Percentiles rank a stretch among this genome's conserved stretches.
Conservation (phyloP, 1,140 invertebrate genomes). For the Lordiphosa mommai region DNA sequence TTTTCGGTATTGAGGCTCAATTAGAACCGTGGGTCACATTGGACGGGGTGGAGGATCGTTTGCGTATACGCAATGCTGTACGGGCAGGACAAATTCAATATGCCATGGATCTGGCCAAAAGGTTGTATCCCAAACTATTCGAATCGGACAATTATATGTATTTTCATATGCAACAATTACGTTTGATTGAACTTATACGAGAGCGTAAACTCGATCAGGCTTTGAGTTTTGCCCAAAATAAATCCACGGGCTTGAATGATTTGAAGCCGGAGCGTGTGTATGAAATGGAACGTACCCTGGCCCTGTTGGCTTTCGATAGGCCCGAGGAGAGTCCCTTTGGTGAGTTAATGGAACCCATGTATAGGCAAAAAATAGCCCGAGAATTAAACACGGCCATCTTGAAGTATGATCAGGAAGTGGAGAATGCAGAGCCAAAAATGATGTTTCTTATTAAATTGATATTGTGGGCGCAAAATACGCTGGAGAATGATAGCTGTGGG, state of each 20-base stretch:
- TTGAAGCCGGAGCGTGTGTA: neutral
- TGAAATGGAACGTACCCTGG: slow-evolving; percentile 92
- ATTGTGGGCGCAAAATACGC: slow-evolving; percentile 45
- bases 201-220: slow-evolving; percentile 23
- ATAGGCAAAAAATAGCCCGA: slow-evolving; percentile 78
- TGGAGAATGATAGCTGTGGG: slow-evolving; percentile 31
- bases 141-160: slow-evolving; percentile 58
- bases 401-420: slow-evolving; percentile 13
- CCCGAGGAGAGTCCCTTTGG: slow-evolving; percentile 96
- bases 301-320: slow-evolving; percentile 97
- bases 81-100: slow-evolving; percentile 39
- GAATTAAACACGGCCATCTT: slow-evolving; percentile 29
- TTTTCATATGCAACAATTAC: slow-evolving; percentile 63
- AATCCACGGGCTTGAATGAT: neutral
- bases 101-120: slow-evolving; percentile 53
- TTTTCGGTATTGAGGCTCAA: slow-evolving; percentile 27
- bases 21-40: slow-evolving; percentile 7
- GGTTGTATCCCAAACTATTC: slow-evolving; percentile 38
- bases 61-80: slow-evolving; percentile 30
- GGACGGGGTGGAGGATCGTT: slow-evolving; percentile 22
- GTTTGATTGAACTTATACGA: slow-evolving; percentile 42
- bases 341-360: slow-evolving; percentile 93
- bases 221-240: slow-evolving; percentile 14
- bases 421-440: slow-evolving; percentile 41
- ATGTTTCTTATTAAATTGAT: slow-evolving; percentile 62